A percentile compares a stretch with the other conserved stretches of the same genome.
Conservation (phyloP, 2,888 invertebrate genomes). For the Agelastica alni region DNA sequence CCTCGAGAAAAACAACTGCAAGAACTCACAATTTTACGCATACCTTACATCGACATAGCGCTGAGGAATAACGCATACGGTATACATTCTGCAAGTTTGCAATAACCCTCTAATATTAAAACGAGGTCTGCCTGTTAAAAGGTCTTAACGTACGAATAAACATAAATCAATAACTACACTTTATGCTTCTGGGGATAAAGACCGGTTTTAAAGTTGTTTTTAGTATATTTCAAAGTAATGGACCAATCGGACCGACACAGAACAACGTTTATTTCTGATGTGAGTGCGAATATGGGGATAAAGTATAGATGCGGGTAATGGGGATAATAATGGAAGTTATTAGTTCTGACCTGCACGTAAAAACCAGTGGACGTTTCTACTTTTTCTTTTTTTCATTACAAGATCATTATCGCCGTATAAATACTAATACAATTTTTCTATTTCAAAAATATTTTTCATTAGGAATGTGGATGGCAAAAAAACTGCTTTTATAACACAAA, state of each 20-base stretch:
- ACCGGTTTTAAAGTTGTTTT: no score
- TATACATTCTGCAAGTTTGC: no score
- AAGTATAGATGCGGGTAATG: constrained; percentile 9
- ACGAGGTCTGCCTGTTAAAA: no score
- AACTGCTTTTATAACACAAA: no score
- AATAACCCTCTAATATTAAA: not conserved
- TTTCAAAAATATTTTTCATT: constrained; percentile 4
- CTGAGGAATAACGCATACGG: no score
- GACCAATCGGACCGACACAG: not conserved
- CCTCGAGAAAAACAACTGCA: no score
- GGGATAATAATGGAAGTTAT: constrained; percentile 16
- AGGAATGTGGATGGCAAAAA: no score
- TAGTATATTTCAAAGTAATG: constrained; percentile 4
- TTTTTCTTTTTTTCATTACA: constrained; percentile 19
- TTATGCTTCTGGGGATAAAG: no score
- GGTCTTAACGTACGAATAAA: no score
- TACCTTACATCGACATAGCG: no score
- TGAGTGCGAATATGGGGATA: constrained; percentile 17
- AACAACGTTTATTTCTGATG: constrained; percentile 12
- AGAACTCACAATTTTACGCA: not conserved
- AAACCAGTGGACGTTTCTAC: constrained; percentile 8
- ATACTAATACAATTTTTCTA: constrained; percentile 12
- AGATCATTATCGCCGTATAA: constrained; percentile 16
- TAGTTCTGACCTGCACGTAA: constrained; percentile 18
- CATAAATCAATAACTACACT: not conserved